phyloP scores from a whole-genome alignment of 1,140 invertebrate genomes.

The Anagrus nilaparvatae region DNA sequence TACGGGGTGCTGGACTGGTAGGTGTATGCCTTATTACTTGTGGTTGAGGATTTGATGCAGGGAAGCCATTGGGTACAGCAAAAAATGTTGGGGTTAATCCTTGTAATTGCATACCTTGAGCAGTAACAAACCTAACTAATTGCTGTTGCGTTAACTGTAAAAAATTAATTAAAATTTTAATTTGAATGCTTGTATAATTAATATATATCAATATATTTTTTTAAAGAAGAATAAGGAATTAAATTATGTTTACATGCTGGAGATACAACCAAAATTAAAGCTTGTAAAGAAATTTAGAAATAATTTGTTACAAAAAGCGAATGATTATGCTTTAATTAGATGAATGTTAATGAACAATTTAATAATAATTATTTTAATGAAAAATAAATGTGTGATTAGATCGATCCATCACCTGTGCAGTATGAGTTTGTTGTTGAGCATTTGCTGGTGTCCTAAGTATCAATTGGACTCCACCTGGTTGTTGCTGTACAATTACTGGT shows the following conservation, averaged over 20 bases:
- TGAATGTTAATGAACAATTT: conserved; percentile 6
- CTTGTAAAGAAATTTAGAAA: not conserved
- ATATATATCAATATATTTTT: conserved; percentile 4
- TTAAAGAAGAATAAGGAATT: not conserved
- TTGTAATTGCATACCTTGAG: conserved; percentile 39
- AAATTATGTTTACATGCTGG: not conserved
- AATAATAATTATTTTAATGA: conserved; percentile 7
- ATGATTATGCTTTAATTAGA: conserved; percentile 5
- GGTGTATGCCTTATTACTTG: conserved; percentile 40
- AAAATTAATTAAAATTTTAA: conserved; percentile 9
- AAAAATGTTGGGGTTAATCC: conserved; percentile 39
- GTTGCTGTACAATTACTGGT: conserved; percentile 41
- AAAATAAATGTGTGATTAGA: conserved; percentile 26
- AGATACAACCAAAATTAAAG: not conserved
- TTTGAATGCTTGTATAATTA: conserved; percentile 2
- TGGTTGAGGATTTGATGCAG: conserved; percentile 31
- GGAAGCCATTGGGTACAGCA: conserved; percentile 41
- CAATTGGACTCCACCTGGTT: conserved; percentile 40
- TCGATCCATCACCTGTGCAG: conserved; percentile 43
- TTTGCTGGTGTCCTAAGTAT: conserved; percentile 39
- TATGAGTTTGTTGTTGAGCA: conserved; percentile 42
- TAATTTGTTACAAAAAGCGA: conserved; percentile 10
- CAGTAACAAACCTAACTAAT: conserved; percentile 39
- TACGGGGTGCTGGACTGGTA: conserved; percentile 39
- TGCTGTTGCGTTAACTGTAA: conserved; percentile 40